These are phyloP conservation scores for Lycocerus yunnanus DNA, from an alignment of 2,888 invertebrate species.

Conservation along the genomic window DNA sequence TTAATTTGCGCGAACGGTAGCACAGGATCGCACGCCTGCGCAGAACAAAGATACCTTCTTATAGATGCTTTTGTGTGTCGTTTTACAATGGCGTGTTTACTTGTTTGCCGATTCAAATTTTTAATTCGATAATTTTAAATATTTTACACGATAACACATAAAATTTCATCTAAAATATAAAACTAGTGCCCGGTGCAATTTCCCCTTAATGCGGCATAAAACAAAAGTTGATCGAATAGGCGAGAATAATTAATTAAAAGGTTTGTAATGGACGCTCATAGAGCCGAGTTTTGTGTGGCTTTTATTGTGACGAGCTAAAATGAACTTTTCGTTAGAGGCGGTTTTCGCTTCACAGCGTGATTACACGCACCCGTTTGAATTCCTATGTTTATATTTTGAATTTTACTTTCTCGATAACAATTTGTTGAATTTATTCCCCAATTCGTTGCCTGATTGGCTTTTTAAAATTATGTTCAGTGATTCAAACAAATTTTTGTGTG, in stretches of 20 bases:
- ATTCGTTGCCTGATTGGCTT: background rate
- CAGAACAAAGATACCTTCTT: constrained; percentile 16
- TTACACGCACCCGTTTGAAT: constrained; percentile 13
- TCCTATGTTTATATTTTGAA: constrained; percentile 20
- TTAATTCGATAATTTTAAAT: constrained; percentile 8
- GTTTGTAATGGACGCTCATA: constrained; percentile 55
- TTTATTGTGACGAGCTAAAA: constrained; percentile 48
- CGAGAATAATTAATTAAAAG: constrained; percentile 39
- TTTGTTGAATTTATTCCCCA: background rate
- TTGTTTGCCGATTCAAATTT: constrained; percentile 13
- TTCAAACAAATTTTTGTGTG: background rate
- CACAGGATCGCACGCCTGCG: constrained; percentile 5
- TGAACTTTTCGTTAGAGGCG: constrained; percentile 55
- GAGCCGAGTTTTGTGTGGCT: constrained; percentile 55
- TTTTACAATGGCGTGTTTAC: constrained; percentile 36
- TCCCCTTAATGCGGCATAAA: background rate
- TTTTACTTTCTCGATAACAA: background rate
- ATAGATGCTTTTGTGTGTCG: constrained; percentile 28
- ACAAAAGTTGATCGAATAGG: constrained; percentile 3
- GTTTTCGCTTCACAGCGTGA: constrained; percentile 48
- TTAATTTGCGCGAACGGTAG: background rate
- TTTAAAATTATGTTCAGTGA: background rate
- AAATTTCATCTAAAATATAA: background rate
- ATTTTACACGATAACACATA: background rate
- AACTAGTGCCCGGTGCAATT: background rate